Conservation (phyloP, 2,797 vertebrate species). For the Melopsittacus undulatus region DNA sequence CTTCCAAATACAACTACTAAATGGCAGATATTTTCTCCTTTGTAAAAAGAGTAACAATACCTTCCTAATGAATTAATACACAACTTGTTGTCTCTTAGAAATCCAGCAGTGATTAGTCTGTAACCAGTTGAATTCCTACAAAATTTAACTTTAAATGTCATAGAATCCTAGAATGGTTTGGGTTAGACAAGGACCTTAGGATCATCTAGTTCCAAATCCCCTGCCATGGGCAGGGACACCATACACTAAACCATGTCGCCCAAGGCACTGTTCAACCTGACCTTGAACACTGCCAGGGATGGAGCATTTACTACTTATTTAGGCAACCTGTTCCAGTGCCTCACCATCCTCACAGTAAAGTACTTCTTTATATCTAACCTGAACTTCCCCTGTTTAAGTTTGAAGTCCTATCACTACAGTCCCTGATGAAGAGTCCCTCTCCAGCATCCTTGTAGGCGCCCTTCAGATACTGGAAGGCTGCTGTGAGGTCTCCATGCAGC, state of each 20-base stretch:
- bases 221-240: neutral
- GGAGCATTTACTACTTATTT: neutral
- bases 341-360: neutral
- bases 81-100: neutral
- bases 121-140: neutral
- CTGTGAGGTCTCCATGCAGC: neutral
- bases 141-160: neutral
- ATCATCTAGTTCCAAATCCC: neutral
- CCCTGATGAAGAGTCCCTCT: neutral
- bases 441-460: neutral
- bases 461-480: neutral
- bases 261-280: neutral
- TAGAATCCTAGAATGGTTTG: neutral
- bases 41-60: neutral
- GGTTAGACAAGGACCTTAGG: neutral
- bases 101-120: neutral
- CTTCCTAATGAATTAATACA: neutral
- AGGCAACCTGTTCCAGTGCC: neutral
- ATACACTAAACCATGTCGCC: neutral
- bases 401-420: neutral
- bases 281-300: neutral
- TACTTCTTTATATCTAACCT: neutral
- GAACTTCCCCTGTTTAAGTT: neutral
- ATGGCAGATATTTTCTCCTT: neutral
- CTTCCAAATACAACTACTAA: neutral